Base-by-base conservation (phyloP, 1,140 invertebrate genomes). In the Drosophila equinoxialis region DNA sequence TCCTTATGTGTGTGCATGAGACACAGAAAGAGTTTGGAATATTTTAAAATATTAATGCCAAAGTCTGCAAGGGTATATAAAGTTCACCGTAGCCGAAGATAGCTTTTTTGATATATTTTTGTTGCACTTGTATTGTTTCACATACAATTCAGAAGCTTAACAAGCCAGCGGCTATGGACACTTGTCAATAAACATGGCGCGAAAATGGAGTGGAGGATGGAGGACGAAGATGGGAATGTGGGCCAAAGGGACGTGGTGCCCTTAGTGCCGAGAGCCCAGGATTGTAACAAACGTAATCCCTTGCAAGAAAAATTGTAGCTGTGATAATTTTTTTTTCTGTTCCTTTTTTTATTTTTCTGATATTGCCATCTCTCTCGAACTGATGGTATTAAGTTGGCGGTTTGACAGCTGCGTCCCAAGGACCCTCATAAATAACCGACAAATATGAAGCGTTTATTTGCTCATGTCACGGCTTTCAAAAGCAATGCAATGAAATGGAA, bases 361-460 rank as follows among this genome's bases (percentile, higher is more conserved):
- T 14, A 5, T 26, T 1, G 23, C 26, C 6, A 6, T 62, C 67
- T 11, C 57, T 39, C 17, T 45, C 20, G 20, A 54, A 17, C 65
- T 62, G 37, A n/a, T 23, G 17, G n/a, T 41, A 26, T 63, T 62
- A 61, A 63, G 58, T 63, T 58, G 69, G 65, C 74, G 51, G 63
- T 68, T 39, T 61, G 75, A 74, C 87, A 90, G 86, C 87, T 90
- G 87, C 80, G 84, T 78, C 83, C 87, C 77, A 90, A 87, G 81
- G 71, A 87, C 87, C 80, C 87, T 90, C 82, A 90, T 90, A 90
- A 90, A 90, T 90, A 87, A 90, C 76, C 78, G 74, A 90, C 87
- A 90, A 90, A 90, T 90, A 90, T 90, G 87, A 90, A 90, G 87
- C 87, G 87, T 90, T 90, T 90, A 90, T 90, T 90, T 90, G 87